Evolutionary conservation across 53 echinoderm and acorn worm species (phyloP).

Genomic region (Crossaster papposus): DNA sequence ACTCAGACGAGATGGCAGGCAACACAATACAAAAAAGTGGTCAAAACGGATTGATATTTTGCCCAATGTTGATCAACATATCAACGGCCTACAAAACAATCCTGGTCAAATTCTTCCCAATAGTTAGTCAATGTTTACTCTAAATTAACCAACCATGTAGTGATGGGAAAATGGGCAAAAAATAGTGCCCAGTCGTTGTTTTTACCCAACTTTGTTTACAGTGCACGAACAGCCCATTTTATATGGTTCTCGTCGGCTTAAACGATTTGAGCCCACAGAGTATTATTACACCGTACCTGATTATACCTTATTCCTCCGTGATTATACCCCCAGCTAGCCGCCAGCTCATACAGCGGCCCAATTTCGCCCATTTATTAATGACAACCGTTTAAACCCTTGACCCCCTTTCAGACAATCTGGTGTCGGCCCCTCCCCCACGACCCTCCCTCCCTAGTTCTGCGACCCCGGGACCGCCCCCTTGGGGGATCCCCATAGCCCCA

Average conservation of each 20-base stretch:
- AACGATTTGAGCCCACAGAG: too few species aligned
- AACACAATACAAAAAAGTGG: too few species aligned
- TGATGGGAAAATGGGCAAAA: too few species aligned
- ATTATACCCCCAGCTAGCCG: background rate
- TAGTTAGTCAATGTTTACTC: too few species aligned
- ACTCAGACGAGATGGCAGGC: background rate
- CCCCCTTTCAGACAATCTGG: slow-evolving; percentile 42
- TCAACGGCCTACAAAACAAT: too few species aligned
- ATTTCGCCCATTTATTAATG: slow-evolving; percentile 48
- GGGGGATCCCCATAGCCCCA: background rate
- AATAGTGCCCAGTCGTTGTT: too few species aligned
- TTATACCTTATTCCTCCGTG: background rate
- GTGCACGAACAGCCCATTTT: background rate
- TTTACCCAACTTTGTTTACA: too few species aligned
- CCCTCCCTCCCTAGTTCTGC: background rate
- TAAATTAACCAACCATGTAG: too few species aligned
- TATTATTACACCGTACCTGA: too few species aligned
- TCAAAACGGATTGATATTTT: too few species aligned
- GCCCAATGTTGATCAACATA: too few species aligned
- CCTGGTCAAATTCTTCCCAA: too few species aligned
- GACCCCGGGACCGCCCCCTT: background rate
- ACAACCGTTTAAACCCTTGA: slow-evolving; percentile 24
- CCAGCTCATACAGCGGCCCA: background rate
- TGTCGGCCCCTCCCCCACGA: slow-evolving; percentile 23
- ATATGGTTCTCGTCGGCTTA: background rate